phyloP scores from a whole-genome alignment of 2,113 vertebrate genomes.

The Pelodiscus sinensis region DNA sequence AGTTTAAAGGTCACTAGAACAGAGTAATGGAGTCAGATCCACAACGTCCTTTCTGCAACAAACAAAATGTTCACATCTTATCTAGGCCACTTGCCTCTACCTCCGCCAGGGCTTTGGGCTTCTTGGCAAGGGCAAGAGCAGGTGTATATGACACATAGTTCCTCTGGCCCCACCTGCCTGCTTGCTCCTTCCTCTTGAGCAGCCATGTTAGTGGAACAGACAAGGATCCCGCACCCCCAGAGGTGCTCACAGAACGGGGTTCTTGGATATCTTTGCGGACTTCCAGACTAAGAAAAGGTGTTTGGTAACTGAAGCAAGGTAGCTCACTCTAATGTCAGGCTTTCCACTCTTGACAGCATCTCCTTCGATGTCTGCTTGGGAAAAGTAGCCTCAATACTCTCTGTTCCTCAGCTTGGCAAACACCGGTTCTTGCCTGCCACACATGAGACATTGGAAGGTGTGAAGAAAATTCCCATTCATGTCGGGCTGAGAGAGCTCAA shows the following conservation, averaged over 20 bases:
- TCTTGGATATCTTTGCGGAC: background rate
- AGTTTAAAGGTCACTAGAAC: too few relatives aligned
- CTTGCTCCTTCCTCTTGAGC: background rate
- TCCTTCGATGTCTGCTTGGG: background rate
- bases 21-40: background rate
- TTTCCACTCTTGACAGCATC: background rate
- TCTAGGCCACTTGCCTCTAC: background rate
- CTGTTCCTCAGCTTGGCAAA: background rate
- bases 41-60: background rate
- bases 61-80: background rate
- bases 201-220: background rate
- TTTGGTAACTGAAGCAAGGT: background rate
- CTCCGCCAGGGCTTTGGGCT: background rate
- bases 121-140: background rate
- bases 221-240: background rate
- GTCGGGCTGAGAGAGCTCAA: background rate
- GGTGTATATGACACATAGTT: background rate
- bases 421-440: background rate
- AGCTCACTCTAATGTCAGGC: background rate
- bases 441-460: background rate
- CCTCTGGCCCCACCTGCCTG: background rate
- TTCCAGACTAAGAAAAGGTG: background rate
- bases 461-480: background rate
- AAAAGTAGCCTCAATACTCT: background rate
- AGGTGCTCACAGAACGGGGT: background rate